A percentile compares a stretch with the other conserved stretches of the same genome.
Conservation (phyloP, 2,888 invertebrate genomes). For the Drosophila paramelanica region DNA sequence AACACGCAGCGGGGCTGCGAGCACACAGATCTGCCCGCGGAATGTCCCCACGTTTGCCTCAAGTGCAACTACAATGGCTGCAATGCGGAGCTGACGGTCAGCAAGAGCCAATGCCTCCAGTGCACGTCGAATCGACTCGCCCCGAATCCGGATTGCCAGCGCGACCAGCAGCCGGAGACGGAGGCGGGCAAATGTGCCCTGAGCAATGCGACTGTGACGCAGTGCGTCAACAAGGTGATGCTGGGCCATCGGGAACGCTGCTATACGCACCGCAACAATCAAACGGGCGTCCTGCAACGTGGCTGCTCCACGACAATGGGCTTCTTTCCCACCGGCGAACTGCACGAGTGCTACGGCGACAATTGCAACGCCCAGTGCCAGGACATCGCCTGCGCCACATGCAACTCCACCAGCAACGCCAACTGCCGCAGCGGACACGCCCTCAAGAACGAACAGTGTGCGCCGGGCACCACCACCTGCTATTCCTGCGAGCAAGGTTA, state of each 20-base stretch:
- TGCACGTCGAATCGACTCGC: conserved; percentile 60
- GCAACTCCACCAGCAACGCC: conserved; percentile 67
- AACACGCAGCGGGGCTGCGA: conserved; percentile 79
- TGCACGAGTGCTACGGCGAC: conserved; percentile 75
- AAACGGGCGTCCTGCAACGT: conserved; percentile 73
- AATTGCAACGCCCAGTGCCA: conserved; percentile 74
- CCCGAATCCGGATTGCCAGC: conserved; percentile 65
- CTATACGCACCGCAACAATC: conserved; percentile 71
- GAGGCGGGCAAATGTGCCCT: conserved; percentile 47
- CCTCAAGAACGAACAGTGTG: conserved; percentile 58
- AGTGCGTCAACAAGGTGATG: conserved; percentile 77
- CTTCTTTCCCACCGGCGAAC: conserved; percentile 71
- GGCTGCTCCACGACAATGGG: conserved; percentile 81
- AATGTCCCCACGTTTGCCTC: conserved; percentile 74
- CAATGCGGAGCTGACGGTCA: conserved; percentile 71
- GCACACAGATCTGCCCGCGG: conserved; percentile 59
- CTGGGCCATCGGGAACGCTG: conserved; percentile 75
- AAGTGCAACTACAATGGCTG: conserved; percentile 82
- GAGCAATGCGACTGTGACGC: conserved; percentile 48
- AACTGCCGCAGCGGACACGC: conserved; percentile 65
- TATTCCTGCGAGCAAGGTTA: conserved; percentile 80
- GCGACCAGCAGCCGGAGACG: conserved; percentile 49
- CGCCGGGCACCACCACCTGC: conserved; percentile 67
- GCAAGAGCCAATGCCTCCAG: conserved; percentile 63
- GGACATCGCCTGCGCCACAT: conserved; percentile 75